phyloP scores from a whole-genome alignment of 2,797 vertebrate species.

The Tapirus indicus region DNA sequence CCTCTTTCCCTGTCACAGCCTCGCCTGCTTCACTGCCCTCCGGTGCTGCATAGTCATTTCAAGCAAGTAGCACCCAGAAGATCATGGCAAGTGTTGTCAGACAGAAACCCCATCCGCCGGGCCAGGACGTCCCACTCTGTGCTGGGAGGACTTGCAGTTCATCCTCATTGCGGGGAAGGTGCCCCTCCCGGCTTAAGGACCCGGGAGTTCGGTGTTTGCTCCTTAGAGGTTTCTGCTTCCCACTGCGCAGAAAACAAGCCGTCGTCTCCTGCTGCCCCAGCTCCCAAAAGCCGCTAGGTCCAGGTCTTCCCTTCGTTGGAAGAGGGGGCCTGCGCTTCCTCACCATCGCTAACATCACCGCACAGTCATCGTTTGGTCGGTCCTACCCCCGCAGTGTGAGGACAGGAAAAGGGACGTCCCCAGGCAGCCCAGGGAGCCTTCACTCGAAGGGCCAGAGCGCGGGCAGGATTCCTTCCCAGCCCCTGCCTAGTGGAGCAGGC shows the following conservation, averaged over 20 bases:
- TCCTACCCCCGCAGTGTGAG: neutral
- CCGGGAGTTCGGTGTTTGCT: conserved; percentile 73
- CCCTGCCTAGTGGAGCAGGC: accelerated
- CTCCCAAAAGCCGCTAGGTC: accelerated
- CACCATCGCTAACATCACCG: neutral
- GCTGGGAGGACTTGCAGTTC: conserved; percentile 80
- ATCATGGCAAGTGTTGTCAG: conserved; percentile 78
- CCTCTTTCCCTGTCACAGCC: conserved; percentile 77
- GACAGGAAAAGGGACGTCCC: neutral
- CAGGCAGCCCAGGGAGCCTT: neutral
- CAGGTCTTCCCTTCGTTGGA: too few species aligned
- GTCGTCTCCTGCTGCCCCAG: neutral
- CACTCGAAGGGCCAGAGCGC: accelerated
- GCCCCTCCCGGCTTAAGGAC: conserved; percentile 79
- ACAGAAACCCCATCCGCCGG: conserved; percentile 82
- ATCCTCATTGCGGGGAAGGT: conserved; percentile 79
- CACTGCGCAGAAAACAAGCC: neutral
- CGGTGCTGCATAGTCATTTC: conserved; percentile 76
- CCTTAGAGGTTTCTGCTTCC: conserved; percentile 77
- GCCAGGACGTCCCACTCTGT: conserved; percentile 63
- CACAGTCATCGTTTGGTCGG: too few species aligned
- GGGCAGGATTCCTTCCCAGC: neutral
- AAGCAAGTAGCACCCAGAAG: conserved; percentile 80
- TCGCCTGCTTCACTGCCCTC: conserved; percentile 56
- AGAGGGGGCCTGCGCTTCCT: neutral